Evolutionary conservation across 2,888 invertebrate genomes (phyloP), one percentile per base, ranked within the genome.

Genomic region (Drosophila gaucha): DNA sequence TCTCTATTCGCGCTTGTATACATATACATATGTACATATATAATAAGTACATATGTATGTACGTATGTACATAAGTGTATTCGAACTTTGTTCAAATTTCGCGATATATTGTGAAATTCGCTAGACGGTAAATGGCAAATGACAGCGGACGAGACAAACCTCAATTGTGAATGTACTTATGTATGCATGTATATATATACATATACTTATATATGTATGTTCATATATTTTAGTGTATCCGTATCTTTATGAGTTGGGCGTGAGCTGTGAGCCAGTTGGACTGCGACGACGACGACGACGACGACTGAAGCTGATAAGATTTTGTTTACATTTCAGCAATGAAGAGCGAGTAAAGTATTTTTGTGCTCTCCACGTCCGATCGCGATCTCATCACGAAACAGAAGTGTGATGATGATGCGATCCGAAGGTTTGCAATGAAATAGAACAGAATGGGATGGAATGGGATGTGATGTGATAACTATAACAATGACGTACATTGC

Each of bases 221-320:
- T n/a, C n/a, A n/a, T n/a, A n/a, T n/a, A n/a, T n/a, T n/a, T 28
- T 36, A 26, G n/a, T 41, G 28, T 30, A 46, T 43, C 18, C 60
- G 68, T 75, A 67, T 78, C 64, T 84, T 80, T 80, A 80, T 75
- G 78, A 84, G 68, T 64, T 78, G 69, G 75, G 84, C 73, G 80
- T 78, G 84, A 80, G 68, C 67, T 52, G 55, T 47, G 52, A 28
- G 60, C 49, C 60, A 71, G 60, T 51, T 54, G 66, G 64, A 52
- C 28, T 33, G 24, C 14, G 6, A 18, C 49, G 47, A 39, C 49
- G 8, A 62, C 44, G 14, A 28, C 39, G 30, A n/a, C 43, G 35
- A 39, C 49, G 26, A 35, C 35, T 24, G 35, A 36, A 62, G 46
- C 67, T 73, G 68, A 72, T 72, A 72, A 72, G 68, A 68, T 73